phyloP scores from a whole-genome alignment of 2,113 vertebrate species.

The Andinoacara biseriatus region DNA sequence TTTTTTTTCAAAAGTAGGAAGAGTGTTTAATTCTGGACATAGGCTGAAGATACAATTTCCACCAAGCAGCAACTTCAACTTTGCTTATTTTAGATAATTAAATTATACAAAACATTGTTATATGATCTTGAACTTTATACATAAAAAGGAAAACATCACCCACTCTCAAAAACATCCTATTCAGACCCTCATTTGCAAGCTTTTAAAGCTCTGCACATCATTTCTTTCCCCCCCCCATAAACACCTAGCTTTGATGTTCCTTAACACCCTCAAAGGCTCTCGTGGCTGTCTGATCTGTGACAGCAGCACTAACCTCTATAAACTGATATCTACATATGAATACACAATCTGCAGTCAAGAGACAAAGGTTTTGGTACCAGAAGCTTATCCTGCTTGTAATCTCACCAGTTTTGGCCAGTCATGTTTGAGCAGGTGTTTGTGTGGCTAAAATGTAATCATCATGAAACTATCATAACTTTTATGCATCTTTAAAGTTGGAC shows the following conservation, averaged over 20 bases:
- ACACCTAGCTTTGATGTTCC: constrained; percentile 34
- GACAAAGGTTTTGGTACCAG: neutral
- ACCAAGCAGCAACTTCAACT: rapidly evolving
- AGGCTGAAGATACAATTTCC: neutral
- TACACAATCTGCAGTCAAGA: neutral
- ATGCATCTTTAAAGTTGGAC: neutral
- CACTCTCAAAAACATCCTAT: neutral
- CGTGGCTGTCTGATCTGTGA: constrained; percentile 18
- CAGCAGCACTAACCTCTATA: neutral
- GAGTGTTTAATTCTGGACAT: neutral
- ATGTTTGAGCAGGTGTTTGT: neutral
- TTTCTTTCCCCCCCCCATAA: constrained; percentile 7
- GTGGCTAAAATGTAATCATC: neutral
- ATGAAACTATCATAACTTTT: neutral
- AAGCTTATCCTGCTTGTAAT: neutral
- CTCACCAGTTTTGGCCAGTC: neutral
- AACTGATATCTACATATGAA: neutral
- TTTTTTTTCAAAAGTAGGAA: too few relatives aligned
- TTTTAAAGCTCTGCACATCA: neutral
- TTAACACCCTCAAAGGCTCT: constrained; percentile 17
- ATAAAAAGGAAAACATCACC: neutral
- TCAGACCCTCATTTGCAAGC: neutral
- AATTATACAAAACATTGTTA: neutral
- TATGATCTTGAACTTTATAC: neutral
- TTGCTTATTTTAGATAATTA: constrained; percentile 8